Conservation (phyloP, 2,113 vertebrate species). For the Ascaphus truei region DNA sequence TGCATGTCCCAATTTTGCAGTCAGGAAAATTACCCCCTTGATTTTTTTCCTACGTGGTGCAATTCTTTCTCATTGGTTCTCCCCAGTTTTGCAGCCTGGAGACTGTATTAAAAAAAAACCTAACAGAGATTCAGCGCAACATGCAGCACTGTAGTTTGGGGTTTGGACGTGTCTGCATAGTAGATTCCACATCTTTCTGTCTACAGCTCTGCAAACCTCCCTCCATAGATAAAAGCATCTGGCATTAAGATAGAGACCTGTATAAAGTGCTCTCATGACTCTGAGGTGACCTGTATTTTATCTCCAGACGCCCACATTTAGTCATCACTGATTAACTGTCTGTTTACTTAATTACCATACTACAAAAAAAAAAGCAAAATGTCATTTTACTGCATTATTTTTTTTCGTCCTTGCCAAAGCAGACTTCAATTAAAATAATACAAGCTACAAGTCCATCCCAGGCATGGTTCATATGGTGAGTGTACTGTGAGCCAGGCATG, state of each 20-base stretch:
- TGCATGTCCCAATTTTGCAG: too few species aligned
- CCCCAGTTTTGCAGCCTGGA: too few species aligned
- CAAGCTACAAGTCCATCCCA: neutral
- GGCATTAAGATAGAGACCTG: neutral
- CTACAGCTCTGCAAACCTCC: neutral
- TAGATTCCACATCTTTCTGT: neutral
- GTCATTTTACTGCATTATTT: neutral
- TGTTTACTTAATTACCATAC: constrained; percentile 38
- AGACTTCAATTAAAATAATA: neutral
- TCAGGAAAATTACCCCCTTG: too few species aligned
- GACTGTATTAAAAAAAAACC: too few species aligned
- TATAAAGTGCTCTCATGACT: constrained; percentile 19
- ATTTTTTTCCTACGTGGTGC: too few species aligned
- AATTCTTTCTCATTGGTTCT: too few species aligned
- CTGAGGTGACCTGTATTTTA: constrained; percentile 37
- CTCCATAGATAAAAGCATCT: neutral
- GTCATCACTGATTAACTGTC: constrained; percentile 26
- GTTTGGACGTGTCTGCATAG: neutral
- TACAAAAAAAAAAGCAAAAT: constrained; percentile 9
- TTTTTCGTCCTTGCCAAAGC: neutral
- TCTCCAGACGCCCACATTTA: constrained; percentile 18
- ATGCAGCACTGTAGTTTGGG: neutral
- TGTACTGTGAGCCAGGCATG: neutral
- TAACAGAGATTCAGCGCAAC: too few species aligned
- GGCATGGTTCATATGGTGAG: too few species aligned